Conservation (phyloP, 2,113 vertebrate genomes). For the Monopterus albus region DNA sequence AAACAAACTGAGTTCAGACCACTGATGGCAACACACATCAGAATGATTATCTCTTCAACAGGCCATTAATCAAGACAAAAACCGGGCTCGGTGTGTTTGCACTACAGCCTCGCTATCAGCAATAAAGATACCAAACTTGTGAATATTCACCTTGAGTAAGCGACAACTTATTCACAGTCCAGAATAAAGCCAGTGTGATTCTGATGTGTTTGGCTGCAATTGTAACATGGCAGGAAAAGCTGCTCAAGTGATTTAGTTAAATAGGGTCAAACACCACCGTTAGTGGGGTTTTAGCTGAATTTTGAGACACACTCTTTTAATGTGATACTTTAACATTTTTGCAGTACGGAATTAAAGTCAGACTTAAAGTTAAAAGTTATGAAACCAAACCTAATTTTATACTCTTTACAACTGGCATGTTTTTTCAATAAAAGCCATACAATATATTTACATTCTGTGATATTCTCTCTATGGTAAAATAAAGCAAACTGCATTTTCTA, state of each 20-base stretch:
- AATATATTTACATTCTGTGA: too few relatives aligned
- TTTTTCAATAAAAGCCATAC: too few relatives aligned
- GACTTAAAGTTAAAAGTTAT: too few relatives aligned
- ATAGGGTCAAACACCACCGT: conserved; percentile 35
- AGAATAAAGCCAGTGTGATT: not conserved
- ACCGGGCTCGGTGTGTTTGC: conserved; percentile 27
- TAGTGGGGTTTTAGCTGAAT: conserved; percentile 8
- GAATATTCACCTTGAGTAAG: conserved; percentile 3
- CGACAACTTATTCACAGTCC: not conserved
- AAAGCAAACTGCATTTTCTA: too few relatives aligned
- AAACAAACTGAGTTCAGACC: not conserved
- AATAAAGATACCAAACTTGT: not conserved
- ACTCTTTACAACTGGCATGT: too few relatives aligned
- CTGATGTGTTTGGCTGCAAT: not conserved
- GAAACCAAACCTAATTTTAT: too few relatives aligned
- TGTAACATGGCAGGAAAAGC: not conserved
- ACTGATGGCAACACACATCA: conserved; percentile 6
- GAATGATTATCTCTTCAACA: conserved; percentile 23
- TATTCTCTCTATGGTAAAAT: too few relatives aligned
- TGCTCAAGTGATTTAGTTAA: not conserved
- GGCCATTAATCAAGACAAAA: conserved; percentile 30
- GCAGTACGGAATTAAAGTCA: too few relatives aligned
- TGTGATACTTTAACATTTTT: too few relatives aligned
- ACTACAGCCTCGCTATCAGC: conserved; percentile 3
- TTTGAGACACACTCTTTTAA: not conserved